phyloP scores from a whole-genome alignment of 2,113 vertebrate genomes.

The Climacteris rufus region DNA sequence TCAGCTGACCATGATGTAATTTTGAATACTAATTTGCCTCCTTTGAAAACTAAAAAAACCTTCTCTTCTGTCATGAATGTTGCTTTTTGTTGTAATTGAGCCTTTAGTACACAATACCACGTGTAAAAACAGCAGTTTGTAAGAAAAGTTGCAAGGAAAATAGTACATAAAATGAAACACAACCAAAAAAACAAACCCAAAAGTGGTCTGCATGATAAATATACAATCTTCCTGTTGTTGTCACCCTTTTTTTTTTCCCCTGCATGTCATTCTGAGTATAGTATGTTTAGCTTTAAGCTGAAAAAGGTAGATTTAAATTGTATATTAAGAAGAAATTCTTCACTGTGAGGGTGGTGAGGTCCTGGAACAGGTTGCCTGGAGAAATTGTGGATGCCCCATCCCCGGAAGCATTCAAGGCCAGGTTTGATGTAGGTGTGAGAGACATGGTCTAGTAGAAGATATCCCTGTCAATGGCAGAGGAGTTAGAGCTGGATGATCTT shows the following conservation, averaged over 20 bases:
- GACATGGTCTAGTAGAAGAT: background rate
- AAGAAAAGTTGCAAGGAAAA: background rate
- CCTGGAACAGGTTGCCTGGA: background rate
- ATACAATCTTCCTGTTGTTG: background rate
- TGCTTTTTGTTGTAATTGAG: background rate
- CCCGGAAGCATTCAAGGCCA: background rate
- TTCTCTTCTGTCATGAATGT: background rate
- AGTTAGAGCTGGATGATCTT: background rate
- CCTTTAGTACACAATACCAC: background rate
- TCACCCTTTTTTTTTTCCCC: background rate
- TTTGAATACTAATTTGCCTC: background rate
- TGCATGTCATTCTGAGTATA: background rate
- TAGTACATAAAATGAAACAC: background rate
- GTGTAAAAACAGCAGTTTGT: background rate
- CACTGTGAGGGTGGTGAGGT: background rate
- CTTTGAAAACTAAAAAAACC: background rate
- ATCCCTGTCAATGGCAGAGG: background rate
- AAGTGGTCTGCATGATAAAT: background rate
- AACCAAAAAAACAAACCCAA: background rate
- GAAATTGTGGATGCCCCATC: rapidly evolving
- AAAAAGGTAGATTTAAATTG: background rate
- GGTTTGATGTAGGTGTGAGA: background rate
- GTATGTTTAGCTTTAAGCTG: background rate
- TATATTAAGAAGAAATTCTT: background rate
- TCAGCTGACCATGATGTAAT: background rate